phyloP scores from a whole-genome alignment of 2,888 invertebrate genomes.

The Encarsia formosa region DNA sequence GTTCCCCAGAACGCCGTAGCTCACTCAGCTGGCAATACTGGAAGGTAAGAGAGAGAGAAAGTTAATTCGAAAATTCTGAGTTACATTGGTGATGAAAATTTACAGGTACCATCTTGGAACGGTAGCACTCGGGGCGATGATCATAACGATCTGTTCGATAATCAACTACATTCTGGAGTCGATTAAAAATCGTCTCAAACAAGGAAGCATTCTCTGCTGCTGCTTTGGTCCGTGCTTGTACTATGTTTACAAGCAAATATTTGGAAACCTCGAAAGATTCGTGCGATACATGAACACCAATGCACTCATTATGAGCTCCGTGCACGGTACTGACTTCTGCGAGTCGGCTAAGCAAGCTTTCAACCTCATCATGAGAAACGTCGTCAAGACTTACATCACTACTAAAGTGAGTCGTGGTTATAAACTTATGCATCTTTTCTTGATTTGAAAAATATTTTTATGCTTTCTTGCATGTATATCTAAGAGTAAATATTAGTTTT shows the following conservation, averaged over 20 bases:
- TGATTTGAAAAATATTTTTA: neutral
- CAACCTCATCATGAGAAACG: conserved; percentile 79
- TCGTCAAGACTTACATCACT: conserved; percentile 38
- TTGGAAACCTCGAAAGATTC: conserved; percentile 43
- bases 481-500: too few relatives aligned
- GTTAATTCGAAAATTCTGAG: neutral
- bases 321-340: conserved; percentile 90
- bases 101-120: conserved; percentile 67
- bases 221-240: conserved; percentile 49
- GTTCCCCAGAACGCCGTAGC: conserved; percentile 76
- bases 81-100: neutral
- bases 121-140: conserved; percentile 69
- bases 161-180: neutral
- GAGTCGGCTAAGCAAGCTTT: conserved; percentile 85
- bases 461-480: neutral
- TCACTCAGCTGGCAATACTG: conserved; percentile 65
- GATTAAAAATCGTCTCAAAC: neutral
- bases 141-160: conserved; percentile 53
- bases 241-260: conserved; percentile 80
- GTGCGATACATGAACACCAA: conserved; percentile 79
- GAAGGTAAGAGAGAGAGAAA: conserved; percentile 53
- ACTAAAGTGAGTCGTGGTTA: neutral
- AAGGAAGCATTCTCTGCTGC: neutral
- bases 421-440: neutral
- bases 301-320: conserved; percentile 92